These are phyloP conservation scores for Rhea pennata DNA, from an alignment of 2,113 vertebrate genomes.

Conservation along the genomic window DNA sequence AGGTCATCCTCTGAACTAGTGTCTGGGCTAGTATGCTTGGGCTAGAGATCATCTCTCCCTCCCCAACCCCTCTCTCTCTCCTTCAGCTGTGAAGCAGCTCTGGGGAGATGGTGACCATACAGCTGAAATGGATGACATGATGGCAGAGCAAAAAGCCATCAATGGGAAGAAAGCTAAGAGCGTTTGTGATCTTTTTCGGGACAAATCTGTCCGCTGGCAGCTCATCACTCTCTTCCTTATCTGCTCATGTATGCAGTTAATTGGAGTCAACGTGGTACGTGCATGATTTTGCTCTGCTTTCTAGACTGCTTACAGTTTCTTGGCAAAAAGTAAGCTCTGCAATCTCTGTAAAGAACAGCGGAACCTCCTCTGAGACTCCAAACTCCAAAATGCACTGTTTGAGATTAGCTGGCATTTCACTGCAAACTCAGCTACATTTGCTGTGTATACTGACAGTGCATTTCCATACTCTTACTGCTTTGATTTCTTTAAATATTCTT, in stretches of 20 bases:
- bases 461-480: background rate
- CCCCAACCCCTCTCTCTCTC: background rate
- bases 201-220: constrained; percentile 59
- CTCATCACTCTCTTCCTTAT: constrained; percentile 51
- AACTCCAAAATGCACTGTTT: background rate
- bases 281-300: background rate
- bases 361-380: background rate
- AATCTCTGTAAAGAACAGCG: background rate
- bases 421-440: background rate
- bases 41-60: background rate
- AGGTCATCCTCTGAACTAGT: background rate
- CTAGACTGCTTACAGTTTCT: background rate
- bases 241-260: constrained; percentile 12
- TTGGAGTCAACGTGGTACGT: background rate
- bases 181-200: constrained; percentile 74
- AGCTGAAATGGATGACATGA: constrained; percentile 81
- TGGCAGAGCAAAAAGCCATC: constrained; percentile 75
- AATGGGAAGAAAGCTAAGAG: constrained; percentile 58
- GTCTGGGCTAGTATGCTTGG: background rate
- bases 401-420: background rate
- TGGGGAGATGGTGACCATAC: constrained; percentile 78
- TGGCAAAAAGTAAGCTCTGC: background rate
- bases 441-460: background rate
- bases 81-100: constrained; percentile 77
- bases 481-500: background rate